Conservation (phyloP, 2,888 invertebrate species). For the Tolmerus cingulatus region DNA sequence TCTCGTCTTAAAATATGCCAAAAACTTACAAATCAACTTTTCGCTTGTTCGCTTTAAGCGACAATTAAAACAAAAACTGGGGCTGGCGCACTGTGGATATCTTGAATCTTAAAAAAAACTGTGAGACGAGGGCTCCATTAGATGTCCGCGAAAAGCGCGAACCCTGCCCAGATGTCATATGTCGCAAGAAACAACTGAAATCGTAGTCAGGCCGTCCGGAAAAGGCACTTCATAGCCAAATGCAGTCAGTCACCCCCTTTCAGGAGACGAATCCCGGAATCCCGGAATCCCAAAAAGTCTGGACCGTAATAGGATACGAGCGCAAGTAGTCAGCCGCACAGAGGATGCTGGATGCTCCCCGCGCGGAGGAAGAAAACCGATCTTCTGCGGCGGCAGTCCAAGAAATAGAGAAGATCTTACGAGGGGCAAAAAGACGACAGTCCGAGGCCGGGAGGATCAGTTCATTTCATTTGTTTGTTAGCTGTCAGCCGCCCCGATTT, state of each 20-base stretch:
- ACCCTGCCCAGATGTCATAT: conserved; percentile 24
- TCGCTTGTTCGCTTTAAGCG: neutral
- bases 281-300: neutral
- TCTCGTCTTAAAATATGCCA: neutral
- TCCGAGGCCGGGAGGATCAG: conserved; percentile 35
- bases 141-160: neutral
- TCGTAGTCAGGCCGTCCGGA: neutral
- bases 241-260: neutral
- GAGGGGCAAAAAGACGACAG: neutral
- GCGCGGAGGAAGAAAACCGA: conserved; percentile 6
- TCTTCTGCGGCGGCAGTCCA: conserved; percentile 23
- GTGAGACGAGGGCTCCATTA: neutral
- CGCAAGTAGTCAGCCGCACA: conserved; percentile 8
- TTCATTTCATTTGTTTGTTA: conserved; percentile 52
- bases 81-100: neutral
- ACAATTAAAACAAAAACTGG: neutral
- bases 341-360: neutral
- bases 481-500: conserved; percentile 53
- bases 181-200: conserved; percentile 3
- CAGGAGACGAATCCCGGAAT: neutral
- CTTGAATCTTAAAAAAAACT: neutral
- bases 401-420: conserved; percentile 30
- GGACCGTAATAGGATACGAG: conserved; percentile 13
- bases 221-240: neutral
- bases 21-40: neutral